phyloP scores from a whole-genome alignment of 2,797 vertebrate genomes.

The Sebastes vulpes region DNA sequence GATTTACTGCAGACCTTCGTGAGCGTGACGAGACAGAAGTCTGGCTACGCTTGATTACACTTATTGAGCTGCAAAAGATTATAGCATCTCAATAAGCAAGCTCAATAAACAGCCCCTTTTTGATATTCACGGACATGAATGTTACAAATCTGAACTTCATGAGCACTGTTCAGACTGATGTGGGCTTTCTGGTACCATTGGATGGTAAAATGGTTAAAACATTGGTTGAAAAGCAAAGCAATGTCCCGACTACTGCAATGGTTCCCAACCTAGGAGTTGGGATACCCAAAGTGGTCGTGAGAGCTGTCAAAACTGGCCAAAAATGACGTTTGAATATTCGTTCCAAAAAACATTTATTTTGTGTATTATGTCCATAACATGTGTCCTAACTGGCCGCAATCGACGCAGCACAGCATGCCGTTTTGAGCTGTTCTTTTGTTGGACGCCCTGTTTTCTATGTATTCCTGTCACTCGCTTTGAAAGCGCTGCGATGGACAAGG shows the following conservation, averaged over 20 bases:
- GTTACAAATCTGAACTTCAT: not conserved
- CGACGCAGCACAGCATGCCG: no score
- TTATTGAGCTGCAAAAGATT: conserved; percentile 16
- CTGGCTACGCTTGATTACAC: not conserved
- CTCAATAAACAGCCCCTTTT: not conserved
- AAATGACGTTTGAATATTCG: no score
- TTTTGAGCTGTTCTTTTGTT: no score
- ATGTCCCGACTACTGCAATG: not conserved
- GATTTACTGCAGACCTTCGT: not conserved
- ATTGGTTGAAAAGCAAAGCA: no score
- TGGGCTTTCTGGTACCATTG: not conserved
- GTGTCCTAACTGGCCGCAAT: no score
- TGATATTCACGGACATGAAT: not conserved
- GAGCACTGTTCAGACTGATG: not conserved
- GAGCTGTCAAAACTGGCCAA: no score
- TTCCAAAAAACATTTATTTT: no score
- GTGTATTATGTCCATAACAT: no score
- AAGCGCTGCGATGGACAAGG: no score
- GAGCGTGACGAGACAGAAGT: conserved; percentile 6
- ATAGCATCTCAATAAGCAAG: not conserved
- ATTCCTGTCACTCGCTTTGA: no score
- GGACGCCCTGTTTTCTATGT: no score
- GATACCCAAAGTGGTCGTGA: not conserved
- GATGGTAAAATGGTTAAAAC: no score
- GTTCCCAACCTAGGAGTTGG: not conserved